Evolutionary conservation across 2,113 vertebrate genomes (phyloP).

Genomic region (Phalacrocorax carbo): DNA sequence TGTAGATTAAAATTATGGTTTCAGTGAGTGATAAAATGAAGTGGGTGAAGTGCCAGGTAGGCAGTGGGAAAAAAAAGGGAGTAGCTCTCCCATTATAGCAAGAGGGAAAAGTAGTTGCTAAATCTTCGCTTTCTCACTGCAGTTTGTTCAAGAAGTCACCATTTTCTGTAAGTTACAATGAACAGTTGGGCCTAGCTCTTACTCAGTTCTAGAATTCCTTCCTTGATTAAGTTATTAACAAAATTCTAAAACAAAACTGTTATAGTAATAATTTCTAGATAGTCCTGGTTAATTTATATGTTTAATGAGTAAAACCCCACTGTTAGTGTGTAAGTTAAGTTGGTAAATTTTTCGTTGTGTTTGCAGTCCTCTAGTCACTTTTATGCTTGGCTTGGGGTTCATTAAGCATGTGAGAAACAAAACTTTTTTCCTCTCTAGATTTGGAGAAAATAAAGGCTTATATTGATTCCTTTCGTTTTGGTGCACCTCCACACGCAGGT

Average conservation of each 20-base stretch:
- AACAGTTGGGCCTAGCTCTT: neutral
- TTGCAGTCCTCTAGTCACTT: neutral
- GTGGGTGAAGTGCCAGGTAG: neutral
- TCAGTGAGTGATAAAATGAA: neutral
- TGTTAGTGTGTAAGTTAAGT: neutral
- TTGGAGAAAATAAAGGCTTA: constrained; percentile 98
- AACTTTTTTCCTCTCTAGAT: constrained; percentile 75
- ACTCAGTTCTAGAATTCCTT: neutral
- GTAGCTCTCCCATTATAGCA: neutral
- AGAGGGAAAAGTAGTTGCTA: neutral
- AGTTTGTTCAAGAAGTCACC: neutral
- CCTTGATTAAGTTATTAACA: neutral
- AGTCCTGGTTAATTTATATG: neutral
- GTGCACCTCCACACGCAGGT: constrained; percentile 94
- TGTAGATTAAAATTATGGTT: neutral
- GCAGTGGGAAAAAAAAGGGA: neutral
- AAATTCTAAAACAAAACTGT: neutral
- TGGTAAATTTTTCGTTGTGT: neutral
- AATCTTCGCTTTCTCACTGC: neutral
- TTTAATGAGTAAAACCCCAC: neutral
- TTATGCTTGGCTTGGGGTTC: neutral
- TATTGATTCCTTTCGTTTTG: constrained; percentile 96
- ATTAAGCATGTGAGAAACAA: neutral
- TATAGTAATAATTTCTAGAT: neutral
- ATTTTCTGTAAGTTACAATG: neutral